phyloP scores from a whole-genome alignment of 2,113 vertebrate genomes.

The Lepisosteus oculatus region DNA sequence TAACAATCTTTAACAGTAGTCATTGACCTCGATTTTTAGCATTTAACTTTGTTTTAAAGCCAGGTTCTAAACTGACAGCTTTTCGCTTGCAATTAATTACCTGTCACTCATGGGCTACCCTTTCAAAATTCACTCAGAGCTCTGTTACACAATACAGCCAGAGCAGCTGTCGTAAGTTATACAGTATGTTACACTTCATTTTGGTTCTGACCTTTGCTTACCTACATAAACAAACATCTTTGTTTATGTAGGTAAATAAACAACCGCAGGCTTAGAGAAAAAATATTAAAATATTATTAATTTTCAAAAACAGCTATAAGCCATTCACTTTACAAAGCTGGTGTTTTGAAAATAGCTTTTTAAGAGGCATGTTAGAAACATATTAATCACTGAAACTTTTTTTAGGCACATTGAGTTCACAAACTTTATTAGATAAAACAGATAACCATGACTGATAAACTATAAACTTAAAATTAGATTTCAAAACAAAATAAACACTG shows the following conservation, averaged over 20 bases:
- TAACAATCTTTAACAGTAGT: slow-evolving; percentile 3
- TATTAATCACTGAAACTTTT: too few relatives aligned
- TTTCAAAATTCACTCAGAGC: not conserved
- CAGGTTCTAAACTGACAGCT: slow-evolving; percentile 18
- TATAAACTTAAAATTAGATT: too few relatives aligned
- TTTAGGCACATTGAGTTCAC: too few relatives aligned
- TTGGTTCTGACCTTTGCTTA: slow-evolving; percentile 5
- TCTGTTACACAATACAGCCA: not conserved
- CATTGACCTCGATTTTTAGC: slow-evolving; percentile 27
- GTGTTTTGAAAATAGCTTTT: too few relatives aligned
- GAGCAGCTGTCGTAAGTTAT: not conserved
- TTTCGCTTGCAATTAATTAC: slow-evolving; percentile 27
- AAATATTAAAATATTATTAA: too few relatives aligned
- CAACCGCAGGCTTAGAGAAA: too few relatives aligned
- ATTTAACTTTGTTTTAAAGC: slow-evolving; percentile 15
- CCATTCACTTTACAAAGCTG: too few relatives aligned
- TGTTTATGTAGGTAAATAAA: not conserved
- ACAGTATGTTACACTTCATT: not conserved
- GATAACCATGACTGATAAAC: too few relatives aligned
- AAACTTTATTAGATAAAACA: too few relatives aligned
- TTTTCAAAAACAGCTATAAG: too few relatives aligned
- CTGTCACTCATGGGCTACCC: slow-evolving; percentile 22
- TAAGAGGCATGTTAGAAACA: too few relatives aligned
- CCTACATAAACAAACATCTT: not conserved
- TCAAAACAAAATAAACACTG: too few relatives aligned